Conservation (phyloP, 2,797 vertebrate species). For the Gadopsis marmoratus region DNA sequence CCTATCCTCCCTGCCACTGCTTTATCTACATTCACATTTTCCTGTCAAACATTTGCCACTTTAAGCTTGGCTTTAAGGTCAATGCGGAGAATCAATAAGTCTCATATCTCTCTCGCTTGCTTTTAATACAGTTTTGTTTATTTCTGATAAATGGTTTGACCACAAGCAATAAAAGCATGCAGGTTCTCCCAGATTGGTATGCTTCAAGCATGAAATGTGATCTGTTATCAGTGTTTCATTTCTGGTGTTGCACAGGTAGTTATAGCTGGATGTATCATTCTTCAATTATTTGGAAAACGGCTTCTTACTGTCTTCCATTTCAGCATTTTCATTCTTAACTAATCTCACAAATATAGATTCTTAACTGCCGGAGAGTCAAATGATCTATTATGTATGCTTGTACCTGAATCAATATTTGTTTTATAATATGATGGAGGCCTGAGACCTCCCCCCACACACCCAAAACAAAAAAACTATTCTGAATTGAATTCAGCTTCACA, state of each 20-base stretch:
- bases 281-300: slow-evolving; percentile 6
- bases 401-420: slow-evolving; percentile 20
- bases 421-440: slow-evolving; percentile 4
- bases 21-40: slow-evolving; percentile 32
- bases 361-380: slow-evolving; percentile 4
- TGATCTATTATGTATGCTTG: slow-evolving; percentile 15
- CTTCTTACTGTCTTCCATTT: neutral
- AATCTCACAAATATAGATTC: neutral
- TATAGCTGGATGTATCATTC: neutral
- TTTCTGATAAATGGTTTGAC: neutral
- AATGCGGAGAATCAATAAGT: slow-evolving; percentile 62
- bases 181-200: neutral
- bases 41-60: slow-evolving; percentile 65
- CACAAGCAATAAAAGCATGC: neutral
- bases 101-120: slow-evolving; percentile 22
- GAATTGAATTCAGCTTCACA: neutral
- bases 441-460: neutral
- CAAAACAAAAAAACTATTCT: neutral
- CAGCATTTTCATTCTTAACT: slow-evolving; percentile 11
- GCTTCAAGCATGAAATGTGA: slow-evolving; percentile 5
- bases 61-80: slow-evolving; percentile 57
- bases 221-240: neutral
- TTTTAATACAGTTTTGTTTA: slow-evolving; percentile 28
- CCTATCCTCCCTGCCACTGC: neutral
- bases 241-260: neutral